These are phyloP conservation scores for Cotesia congregata DNA, from an alignment of 2,888 invertebrate species.

Conservation along the genomic window DNA sequence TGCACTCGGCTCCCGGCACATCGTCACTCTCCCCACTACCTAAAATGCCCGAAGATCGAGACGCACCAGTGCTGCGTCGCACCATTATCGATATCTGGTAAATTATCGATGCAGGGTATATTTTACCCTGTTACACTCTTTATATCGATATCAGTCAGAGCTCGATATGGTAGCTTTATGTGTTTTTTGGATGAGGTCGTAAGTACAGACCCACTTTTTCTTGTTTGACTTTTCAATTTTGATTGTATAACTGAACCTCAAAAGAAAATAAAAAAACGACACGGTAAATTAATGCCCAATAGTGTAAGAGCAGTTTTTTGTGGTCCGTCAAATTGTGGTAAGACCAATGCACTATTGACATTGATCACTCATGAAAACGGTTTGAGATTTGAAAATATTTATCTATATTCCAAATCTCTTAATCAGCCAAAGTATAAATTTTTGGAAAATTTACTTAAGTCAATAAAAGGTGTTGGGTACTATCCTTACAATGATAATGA, in stretches of 20 bases:
- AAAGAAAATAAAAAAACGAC: neutral
- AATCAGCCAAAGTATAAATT: slow-evolving; percentile 55
- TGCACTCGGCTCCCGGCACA: too few relatives aligned
- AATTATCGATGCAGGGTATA: too few relatives aligned
- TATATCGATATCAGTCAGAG: slow-evolving; percentile 56
- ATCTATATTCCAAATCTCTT: slow-evolving; percentile 55
- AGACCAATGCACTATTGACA: slow-evolving; percentile 46
- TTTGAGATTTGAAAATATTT: slow-evolving; percentile 48
- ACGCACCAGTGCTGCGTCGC: too few relatives aligned
- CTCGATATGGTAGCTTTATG: slow-evolving; percentile 45
- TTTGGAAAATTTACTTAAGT: slow-evolving; percentile 39
- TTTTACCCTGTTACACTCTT: too few relatives aligned
- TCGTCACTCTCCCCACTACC: too few relatives aligned
- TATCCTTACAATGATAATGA: slow-evolving; percentile 42
- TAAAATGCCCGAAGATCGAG: too few relatives aligned
- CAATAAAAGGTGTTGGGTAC: slow-evolving; percentile 51
- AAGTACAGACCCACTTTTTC: slow-evolving; percentile 51
- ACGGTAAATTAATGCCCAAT: slow-evolving; percentile 31
- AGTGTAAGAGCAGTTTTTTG: slow-evolving; percentile 52
- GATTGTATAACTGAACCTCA: neutral
- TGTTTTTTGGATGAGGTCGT: slow-evolving; percentile 45
- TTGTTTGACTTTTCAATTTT: slow-evolving; percentile 45
- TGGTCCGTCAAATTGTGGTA: slow-evolving; percentile 46
- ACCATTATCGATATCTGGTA: too few relatives aligned
- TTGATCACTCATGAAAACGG: slow-evolving; percentile 43